Evolutionary conservation across 2,888 invertebrate species (phyloP).

Genomic region (Ormia ochracea): DNA sequence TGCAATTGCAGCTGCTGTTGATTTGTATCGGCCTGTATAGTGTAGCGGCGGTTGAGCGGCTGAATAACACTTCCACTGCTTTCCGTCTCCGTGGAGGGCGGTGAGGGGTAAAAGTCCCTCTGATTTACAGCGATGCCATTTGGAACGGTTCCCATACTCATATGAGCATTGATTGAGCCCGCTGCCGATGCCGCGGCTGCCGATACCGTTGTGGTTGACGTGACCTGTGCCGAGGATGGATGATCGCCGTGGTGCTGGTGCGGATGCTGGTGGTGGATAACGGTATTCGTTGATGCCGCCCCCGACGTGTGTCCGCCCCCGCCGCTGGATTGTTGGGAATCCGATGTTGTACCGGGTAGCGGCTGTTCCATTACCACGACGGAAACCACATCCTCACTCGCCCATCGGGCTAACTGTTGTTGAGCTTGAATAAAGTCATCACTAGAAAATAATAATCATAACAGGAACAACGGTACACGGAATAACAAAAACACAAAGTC

Average conservation of each 20-base stretch:
- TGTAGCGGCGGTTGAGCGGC: conserved; percentile 71
- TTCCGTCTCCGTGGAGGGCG: conserved; percentile 78
- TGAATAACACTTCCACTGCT: conserved; percentile 79
- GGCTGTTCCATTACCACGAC: conserved; percentile 78
- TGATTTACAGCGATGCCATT: conserved; percentile 78
- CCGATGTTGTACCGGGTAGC: conserved; percentile 75
- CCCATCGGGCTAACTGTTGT: conserved; percentile 96
- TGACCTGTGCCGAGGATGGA: conserved; percentile 73
- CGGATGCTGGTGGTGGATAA: conserved; percentile 78
- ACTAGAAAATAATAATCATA: conserved; percentile 94
- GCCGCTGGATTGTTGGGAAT: conserved; percentile 78
- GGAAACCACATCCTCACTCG: conserved; percentile 89
- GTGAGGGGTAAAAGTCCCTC: conserved; percentile 78
- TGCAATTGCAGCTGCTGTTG: conserved; percentile 66
- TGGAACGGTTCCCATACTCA: conserved; percentile 72
- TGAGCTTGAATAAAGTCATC: conserved; percentile 98
- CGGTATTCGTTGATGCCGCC: conserved; percentile 78
- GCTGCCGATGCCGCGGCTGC: conserved; percentile 63
- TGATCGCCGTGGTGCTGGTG: conserved; percentile 76
- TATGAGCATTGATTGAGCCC: conserved; percentile 71
- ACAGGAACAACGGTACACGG: conserved; percentile 82
- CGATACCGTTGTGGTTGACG: conserved; percentile 67
- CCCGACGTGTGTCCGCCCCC: conserved; percentile 78
- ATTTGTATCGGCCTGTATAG: conserved; percentile 67
- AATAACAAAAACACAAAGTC: conserved; percentile 69